Percentiles rank a stretch among this genome's conserved stretches.
Evolutionary conservation across 2,797 vertebrate species (phyloP).

Genomic region (Peromyscus attwateri): DNA sequence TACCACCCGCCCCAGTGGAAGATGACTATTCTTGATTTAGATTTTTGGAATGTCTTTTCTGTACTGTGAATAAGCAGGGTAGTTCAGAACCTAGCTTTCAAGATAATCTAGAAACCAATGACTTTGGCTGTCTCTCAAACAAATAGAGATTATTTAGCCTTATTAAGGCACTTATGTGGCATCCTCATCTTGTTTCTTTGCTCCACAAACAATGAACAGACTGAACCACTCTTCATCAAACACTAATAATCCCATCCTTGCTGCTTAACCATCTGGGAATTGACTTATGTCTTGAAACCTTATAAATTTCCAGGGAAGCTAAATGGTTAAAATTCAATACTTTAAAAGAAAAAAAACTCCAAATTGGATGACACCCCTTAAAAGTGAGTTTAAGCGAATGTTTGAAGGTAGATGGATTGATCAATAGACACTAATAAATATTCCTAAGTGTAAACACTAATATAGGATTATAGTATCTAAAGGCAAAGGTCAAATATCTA

Average conservation of each 20-base stretch:
- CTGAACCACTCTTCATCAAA: not conserved
- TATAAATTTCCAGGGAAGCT: not conserved
- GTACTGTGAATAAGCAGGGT: not conserved
- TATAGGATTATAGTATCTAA: not conserved
- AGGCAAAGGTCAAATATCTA: not conserved
- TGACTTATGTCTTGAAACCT: not conserved
- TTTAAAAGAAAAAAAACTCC: not conserved
- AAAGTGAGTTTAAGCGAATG: not conserved
- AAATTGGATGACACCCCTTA: not conserved
- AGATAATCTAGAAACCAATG: slow-evolving; percentile 33
- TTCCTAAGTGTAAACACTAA: not conserved
- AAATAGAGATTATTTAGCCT: not conserved
- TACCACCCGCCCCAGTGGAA: not conserved
- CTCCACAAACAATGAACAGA: not conserved
- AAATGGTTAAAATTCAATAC: not conserved
- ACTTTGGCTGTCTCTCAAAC: not conserved
- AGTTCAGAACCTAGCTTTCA: not conserved
- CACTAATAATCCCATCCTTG: not conserved
- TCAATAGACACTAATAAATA: not conserved
- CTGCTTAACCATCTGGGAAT: not conserved
- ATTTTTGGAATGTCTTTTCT: not conserved
- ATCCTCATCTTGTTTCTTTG: not conserved
- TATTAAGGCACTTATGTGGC: not conserved
- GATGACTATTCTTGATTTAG: not conserved
- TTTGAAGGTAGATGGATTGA: not conserved